Percentiles rank a stretch among this genome's conserved stretches.
Conservation (phyloP, 1,140 invertebrate genomes). For the Sinonovacula constricta region DNA sequence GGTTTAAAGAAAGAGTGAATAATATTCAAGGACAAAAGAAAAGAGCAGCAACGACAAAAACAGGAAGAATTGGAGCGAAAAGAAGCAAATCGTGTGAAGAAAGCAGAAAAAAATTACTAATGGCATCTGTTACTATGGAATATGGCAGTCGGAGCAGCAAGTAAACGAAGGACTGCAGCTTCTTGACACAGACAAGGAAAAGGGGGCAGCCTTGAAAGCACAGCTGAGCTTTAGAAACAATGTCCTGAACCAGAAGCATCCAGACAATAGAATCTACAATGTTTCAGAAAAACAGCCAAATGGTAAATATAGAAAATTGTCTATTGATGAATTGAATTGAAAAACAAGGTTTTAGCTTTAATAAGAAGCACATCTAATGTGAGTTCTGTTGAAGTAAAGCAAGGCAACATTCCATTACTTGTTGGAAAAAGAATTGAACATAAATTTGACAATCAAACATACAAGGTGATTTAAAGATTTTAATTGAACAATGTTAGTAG, state of each 20-base stretch:
- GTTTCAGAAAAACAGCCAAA: slow-evolving; percentile 31
- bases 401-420: slow-evolving; percentile 32
- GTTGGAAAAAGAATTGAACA: slow-evolving; percentile 51
- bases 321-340: slow-evolving; percentile 45
- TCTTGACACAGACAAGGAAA: slow-evolving; percentile 9
- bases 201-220: slow-evolving; percentile 27
- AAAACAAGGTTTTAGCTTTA: too few species aligned
- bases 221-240: slow-evolving; percentile 50
- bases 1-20: slow-evolving; percentile 32
- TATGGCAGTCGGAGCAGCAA: slow-evolving; percentile 47
- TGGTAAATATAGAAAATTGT: slow-evolving; percentile 40
- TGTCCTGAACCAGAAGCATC: slow-evolving; percentile 41
- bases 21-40: slow-evolving; percentile 43
- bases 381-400: slow-evolving; percentile 26
- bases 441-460: slow-evolving; percentile 32
- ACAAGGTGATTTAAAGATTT: slow-evolving; percentile 45
- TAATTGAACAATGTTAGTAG: too few species aligned
- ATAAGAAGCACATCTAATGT: too few species aligned
- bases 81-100: slow-evolving; percentile 30
- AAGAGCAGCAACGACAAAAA: slow-evolving; percentile 31
- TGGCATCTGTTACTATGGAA: slow-evolving; percentile 51
- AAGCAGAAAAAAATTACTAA: slow-evolving; percentile 48
- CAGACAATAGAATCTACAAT: slow-evolving; percentile 44
- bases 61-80: slow-evolving; percentile 34
- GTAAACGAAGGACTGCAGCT: slow-evolving; percentile 35